These are phyloP conservation scores for Procambarus virginalis DNA, from an alignment of 1,140 invertebrate genomes.

Conservation along the genomic window DNA sequence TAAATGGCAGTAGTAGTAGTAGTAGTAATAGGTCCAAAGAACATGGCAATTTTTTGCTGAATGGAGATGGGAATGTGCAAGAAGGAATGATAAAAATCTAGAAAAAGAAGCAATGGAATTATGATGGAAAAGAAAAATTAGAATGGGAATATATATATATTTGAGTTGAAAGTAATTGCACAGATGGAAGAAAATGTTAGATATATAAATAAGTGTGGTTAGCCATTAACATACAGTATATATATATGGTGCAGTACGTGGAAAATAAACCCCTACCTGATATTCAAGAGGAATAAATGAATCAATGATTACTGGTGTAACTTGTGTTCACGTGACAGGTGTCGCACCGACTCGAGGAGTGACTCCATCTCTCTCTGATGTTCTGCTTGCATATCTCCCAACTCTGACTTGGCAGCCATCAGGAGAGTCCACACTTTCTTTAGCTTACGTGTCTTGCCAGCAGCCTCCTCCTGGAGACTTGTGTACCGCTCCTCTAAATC, in stretches of 20 bases:
- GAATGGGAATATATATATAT: background rate
- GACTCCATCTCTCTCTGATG: constrained; percentile 98
- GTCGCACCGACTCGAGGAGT: constrained; percentile 91
- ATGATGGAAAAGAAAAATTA: background rate
- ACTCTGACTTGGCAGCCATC: constrained; percentile 88
- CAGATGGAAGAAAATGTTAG: too few species aligned
- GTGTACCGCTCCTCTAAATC: constrained; percentile 98
- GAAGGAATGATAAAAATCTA: background rate
- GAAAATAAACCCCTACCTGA: constrained; percentile 75
- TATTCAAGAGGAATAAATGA: constrained; percentile 95
- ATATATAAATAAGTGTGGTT: background rate
- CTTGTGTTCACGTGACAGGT: constrained; percentile 92
- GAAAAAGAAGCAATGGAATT: background rate
- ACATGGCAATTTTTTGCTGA: too few species aligned
- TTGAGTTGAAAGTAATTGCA: background rate
- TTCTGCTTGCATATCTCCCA: constrained; percentile 92
- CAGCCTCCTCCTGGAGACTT: constrained; percentile 93
- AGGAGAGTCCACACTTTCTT: constrained; percentile 89
- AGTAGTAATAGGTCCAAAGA: too few species aligned
- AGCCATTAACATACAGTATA: background rate
- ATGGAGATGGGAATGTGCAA: too few species aligned
- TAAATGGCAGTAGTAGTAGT: too few species aligned
- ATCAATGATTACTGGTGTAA: constrained; percentile 87
- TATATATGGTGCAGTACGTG: too few species aligned
- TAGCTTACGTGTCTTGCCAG: constrained; percentile 93